A percentile compares a stretch with the other conserved stretches of the same genome.
phyloP scores from a whole-genome alignment of 2,797 vertebrate species.

The Scleropages formosus region DNA sequence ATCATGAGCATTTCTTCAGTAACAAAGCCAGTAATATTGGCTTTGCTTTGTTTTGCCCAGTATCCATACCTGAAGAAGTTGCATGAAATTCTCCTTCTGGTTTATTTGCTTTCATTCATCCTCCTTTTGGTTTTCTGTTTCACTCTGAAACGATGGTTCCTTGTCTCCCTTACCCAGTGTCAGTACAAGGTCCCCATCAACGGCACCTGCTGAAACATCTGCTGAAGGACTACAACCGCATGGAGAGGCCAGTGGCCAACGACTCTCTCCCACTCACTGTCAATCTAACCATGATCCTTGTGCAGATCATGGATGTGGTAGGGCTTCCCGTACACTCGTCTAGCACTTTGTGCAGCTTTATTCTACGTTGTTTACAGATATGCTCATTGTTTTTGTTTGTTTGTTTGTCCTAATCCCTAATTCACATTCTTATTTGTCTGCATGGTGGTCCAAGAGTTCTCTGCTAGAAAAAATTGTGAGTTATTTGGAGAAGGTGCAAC shows the following conservation, averaged over 20 bases:
- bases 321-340: conserved; percentile 48
- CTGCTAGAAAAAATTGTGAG: too few species aligned
- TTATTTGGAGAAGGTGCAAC: too few species aligned
- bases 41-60: too few species aligned
- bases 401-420: not conserved
- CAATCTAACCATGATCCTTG: conserved; percentile 82
- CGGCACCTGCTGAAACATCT: conserved; percentile 90
- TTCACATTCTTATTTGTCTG: not conserved
- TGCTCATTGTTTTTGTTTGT: not conserved
- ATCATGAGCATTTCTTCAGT: not conserved
- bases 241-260: conserved; percentile 92
- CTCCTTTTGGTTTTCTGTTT: not conserved
- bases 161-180: conserved; percentile 64
- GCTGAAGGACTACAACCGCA: conserved; percentile 90
- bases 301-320: conserved; percentile 98
- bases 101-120: not conserved
- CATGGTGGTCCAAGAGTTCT: not conserved
- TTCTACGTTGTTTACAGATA: not conserved
- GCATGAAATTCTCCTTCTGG: not conserved
- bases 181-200: conserved; percentile 92
- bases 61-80: not conserved
- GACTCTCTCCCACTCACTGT: conserved; percentile 90
- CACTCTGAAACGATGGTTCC: too few species aligned
- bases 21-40: not conserved
- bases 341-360: not conserved